phyloP scores from a whole-genome alignment of 1,140 invertebrate species.

The Agrypnia vestita region DNA sequence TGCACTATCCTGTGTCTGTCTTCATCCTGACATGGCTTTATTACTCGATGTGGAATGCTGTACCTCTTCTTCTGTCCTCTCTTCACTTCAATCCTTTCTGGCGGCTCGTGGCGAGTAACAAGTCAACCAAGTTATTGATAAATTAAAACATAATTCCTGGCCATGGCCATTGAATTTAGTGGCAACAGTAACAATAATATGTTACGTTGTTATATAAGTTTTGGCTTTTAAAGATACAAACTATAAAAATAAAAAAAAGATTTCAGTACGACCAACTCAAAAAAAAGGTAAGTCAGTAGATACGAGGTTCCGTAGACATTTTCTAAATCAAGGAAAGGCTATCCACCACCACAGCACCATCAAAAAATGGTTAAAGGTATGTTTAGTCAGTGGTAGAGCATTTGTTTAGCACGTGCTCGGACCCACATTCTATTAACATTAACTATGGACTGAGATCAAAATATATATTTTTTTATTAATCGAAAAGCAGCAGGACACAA shows the following conservation, averaged over 20 bases:
- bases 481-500: background rate
- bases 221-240: too few species aligned
- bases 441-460: background rate
- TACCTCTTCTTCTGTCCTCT: slow-evolving; percentile 22
- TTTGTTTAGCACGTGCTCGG: background rate
- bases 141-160: background rate
- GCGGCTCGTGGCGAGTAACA: slow-evolving; percentile 13
- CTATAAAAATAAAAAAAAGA: background rate
- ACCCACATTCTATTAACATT: background rate
- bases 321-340: background rate
- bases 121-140: background rate
- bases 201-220: too few species aligned
- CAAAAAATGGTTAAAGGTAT: background rate
- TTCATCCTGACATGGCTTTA: slow-evolving; percentile 28
- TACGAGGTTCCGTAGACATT: too few species aligned
- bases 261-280: background rate
- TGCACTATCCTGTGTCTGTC: slow-evolving; percentile 27
- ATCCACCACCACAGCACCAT: background rate
- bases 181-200: too few species aligned
- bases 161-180: background rate
- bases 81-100: slow-evolving; percentile 22
- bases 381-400: background rate
- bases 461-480: background rate
- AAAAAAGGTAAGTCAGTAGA: slow-evolving; percentile 2
- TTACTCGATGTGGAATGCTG: slow-evolving; percentile 44